Conservation (phyloP, 2,113 vertebrate genomes). For the Ageneiosus marmoratus region DNA sequence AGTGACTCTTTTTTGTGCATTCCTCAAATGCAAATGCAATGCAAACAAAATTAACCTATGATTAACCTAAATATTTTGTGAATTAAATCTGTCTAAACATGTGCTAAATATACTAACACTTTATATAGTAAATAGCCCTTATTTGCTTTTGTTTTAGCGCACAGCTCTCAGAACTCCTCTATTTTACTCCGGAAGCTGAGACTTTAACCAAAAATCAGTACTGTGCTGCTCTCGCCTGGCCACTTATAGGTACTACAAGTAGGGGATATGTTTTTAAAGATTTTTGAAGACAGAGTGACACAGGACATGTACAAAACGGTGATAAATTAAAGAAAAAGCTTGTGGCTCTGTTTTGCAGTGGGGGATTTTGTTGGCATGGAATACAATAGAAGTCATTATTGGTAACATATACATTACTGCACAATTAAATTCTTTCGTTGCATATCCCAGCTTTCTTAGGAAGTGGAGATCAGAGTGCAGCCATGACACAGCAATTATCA, state of each 20-base stretch:
- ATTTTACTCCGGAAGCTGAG: too few relatives aligned
- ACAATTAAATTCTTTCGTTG: too few relatives aligned
- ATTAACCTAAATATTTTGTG: neutral
- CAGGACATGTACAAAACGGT: neutral
- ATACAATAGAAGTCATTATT: too few relatives aligned
- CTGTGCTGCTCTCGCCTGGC: conserved; percentile 19
- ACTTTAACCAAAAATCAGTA: neutral
- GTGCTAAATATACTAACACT: neutral
- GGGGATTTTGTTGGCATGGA: neutral
- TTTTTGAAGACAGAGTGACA: neutral
- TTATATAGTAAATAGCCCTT: neutral
- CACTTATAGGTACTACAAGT: conserved; percentile 1
- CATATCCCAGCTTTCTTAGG: too few relatives aligned
- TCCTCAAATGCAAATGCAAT: neutral
- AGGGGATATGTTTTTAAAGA: neutral
- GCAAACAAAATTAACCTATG: neutral
- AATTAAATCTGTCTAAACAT: neutral
- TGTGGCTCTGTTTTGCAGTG: neutral
- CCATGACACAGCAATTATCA: too few relatives aligned
- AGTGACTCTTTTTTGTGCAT: neutral
- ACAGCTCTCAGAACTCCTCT: neutral
- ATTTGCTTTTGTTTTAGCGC: neutral
- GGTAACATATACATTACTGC: too few relatives aligned
- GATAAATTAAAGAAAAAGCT: neutral
- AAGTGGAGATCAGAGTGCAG: too few relatives aligned